phyloP scores from a whole-genome alignment of 2,888 invertebrate species.

The Crossocerus cetratus region DNA sequence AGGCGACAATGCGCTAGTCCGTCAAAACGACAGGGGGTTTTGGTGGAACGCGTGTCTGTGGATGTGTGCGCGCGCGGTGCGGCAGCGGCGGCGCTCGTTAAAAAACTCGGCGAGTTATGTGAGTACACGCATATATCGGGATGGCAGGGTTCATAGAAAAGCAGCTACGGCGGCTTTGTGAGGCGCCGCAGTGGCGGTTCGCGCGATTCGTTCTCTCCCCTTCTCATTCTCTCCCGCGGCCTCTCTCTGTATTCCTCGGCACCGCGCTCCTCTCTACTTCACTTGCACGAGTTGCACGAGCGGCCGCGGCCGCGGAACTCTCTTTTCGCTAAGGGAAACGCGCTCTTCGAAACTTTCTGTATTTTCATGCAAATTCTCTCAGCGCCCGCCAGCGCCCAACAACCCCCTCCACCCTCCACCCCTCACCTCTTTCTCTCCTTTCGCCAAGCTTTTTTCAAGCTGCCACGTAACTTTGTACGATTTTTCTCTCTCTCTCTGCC shows the following conservation, averaged over 20 bases:
- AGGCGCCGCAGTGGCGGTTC: slow-evolving; percentile 41
- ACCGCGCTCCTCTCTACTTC: slow-evolving; percentile 16
- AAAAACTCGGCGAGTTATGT: slow-evolving; percentile 49
- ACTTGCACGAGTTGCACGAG: slow-evolving; percentile 16
- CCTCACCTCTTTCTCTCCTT: slow-evolving; percentile 1
- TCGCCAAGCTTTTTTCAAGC: neutral
- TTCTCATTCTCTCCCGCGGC: neutral
- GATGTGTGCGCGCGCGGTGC: neutral
- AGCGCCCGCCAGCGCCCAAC: slow-evolving; percentile 19
- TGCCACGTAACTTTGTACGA: neutral
- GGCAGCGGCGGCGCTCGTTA: slow-evolving; percentile 46
- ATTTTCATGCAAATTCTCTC: slow-evolving; percentile 59
- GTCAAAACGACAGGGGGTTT: slow-evolving; percentile 34
- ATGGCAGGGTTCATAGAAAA: slow-evolving; percentile 42
- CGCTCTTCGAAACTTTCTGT: slow-evolving; percentile 54
- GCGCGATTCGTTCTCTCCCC: slow-evolving; percentile 45
- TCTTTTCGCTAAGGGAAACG: slow-evolving; percentile 44
- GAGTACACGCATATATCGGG: slow-evolving; percentile 42
- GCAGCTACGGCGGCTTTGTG: slow-evolving; percentile 51
- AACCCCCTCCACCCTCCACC: neutral
- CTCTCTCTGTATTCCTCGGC: neutral
- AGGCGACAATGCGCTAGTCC: slow-evolving; percentile 45
- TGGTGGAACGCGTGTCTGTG: slow-evolving; percentile 22
- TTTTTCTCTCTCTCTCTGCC: neutral
- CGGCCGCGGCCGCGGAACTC: slow-evolving; percentile 34